These are phyloP conservation scores for Brachycybe producta DNA, from an alignment of 2,888 invertebrate genomes.

Conservation along the genomic window DNA sequence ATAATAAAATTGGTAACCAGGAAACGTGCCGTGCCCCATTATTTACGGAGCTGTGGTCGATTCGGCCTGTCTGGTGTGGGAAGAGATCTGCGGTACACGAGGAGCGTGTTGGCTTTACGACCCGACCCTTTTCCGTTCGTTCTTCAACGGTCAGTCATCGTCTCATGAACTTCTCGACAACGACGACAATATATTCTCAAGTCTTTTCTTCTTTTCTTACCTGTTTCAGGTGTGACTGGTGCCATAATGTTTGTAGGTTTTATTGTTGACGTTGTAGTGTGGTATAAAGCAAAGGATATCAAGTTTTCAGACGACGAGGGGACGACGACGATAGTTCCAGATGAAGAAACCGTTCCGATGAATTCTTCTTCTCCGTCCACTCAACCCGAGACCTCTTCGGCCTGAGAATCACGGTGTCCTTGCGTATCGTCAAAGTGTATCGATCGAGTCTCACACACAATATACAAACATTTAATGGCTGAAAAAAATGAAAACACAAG, in stretches of 20 bases:
- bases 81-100: slow-evolving; percentile 60
- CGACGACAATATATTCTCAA: neutral
- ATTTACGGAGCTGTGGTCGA: slow-evolving; percentile 85
- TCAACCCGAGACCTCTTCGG: too few relatives aligned
- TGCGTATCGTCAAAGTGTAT: too few relatives aligned
- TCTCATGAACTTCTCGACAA: neutral
- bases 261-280: slow-evolving; percentile 74
- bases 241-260: slow-evolving; percentile 74
- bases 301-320: slow-evolving; percentile 48
- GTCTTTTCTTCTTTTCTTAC: slow-evolving; percentile 19
- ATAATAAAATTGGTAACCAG: slow-evolving; percentile 28
- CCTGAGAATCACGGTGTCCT: too few relatives aligned
- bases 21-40: slow-evolving; percentile 89
- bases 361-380: too few relatives aligned
- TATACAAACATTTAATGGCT: too few relatives aligned
- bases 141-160: slow-evolving; percentile 62
- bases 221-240: slow-evolving; percentile 61
- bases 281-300: slow-evolving; percentile 76
- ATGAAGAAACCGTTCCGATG: slow-evolving; percentile 8
- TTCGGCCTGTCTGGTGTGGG: slow-evolving; percentile 78
- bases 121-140: slow-evolving; percentile 63
- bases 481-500: too few relatives aligned
- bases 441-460: too few relatives aligned
- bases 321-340: neutral
- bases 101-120: slow-evolving; percentile 85